A percentile compares a stretch with the other conserved stretches of the same genome.
These are phyloP conservation scores for Rhodinocichla rosea DNA, from an alignment of 2,113 vertebrate genomes.

Conservation along the genomic window DNA sequence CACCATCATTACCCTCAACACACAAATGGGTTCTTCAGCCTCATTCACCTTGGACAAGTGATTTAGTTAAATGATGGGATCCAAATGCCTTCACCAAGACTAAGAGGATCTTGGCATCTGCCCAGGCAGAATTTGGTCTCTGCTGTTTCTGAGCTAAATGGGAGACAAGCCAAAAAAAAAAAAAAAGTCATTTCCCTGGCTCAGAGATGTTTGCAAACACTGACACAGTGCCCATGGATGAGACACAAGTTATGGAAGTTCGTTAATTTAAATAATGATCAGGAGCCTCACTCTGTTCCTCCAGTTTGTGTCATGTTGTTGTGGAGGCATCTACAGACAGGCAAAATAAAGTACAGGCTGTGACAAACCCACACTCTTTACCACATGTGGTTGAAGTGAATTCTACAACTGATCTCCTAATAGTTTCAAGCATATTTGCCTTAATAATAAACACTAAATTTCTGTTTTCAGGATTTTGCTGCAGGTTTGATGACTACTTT, in stretches of 20 bases:
- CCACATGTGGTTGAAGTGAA: not conserved
- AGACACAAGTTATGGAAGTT: not conserved
- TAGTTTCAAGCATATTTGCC: not conserved
- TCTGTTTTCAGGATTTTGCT: not conserved
- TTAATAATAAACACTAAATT: not conserved
- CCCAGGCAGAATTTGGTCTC: not conserved
- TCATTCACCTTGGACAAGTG: not conserved
- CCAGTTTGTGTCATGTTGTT: not conserved
- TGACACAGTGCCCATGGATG: not conserved
- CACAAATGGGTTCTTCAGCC: not conserved
- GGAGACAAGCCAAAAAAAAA: not conserved
- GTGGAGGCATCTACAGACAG: not conserved
- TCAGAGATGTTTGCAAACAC: not conserved
- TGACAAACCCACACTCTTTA: not conserved
- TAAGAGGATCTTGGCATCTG: not conserved
- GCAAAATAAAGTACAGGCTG: not conserved
- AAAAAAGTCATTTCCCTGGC: not conserved
- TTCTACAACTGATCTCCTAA: not conserved
- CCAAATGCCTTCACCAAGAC: not conserved
- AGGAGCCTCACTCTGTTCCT: not conserved
- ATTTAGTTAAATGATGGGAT: not conserved
- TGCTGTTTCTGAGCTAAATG: not conserved
- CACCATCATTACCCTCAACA: accelerated
- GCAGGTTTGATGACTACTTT: not conserved
- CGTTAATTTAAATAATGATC: not conserved